Evolutionary conservation across 2,797 vertebrate genomes (phyloP).

Genomic region (Antennarius maculatus): DNA sequence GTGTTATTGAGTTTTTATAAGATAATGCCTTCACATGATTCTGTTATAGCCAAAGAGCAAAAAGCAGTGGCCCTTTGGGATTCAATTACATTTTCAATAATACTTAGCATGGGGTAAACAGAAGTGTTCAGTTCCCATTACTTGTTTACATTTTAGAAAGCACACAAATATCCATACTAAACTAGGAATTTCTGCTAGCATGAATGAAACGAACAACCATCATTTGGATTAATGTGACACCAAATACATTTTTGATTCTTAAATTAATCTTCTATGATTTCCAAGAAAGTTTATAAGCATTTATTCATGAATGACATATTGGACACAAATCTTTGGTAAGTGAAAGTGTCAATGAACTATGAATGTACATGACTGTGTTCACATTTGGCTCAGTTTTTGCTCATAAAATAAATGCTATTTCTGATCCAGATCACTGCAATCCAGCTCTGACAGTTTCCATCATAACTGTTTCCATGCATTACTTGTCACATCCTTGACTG

Average conservation of each 20-base stretch:
- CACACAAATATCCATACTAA: neutral
- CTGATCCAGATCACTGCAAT: neutral
- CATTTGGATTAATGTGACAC: neutral
- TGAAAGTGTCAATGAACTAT: neutral
- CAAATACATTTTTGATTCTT: neutral
- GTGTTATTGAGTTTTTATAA: neutral
- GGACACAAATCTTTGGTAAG: neutral
- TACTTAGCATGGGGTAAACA: neutral
- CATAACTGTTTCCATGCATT: neutral
- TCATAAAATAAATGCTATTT: neutral
- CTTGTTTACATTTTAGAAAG: neutral
- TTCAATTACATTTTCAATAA: neutral
- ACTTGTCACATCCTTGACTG: neutral
- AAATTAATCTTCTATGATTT: neutral
- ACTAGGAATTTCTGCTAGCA: neutral
- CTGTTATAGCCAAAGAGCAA: no score
- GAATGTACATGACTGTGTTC: neutral
- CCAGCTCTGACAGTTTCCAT: neutral
- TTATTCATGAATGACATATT: neutral
- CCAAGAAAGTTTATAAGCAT: neutral
- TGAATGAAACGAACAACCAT: neutral
- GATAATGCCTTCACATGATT: no score
- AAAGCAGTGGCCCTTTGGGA: neutral
- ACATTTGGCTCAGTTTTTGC: neutral
- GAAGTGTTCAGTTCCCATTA: neutral